Evolutionary conservation across 1,140 invertebrate genomes (phyloP).

Genomic region (Heliconius eleuchia): DNA sequence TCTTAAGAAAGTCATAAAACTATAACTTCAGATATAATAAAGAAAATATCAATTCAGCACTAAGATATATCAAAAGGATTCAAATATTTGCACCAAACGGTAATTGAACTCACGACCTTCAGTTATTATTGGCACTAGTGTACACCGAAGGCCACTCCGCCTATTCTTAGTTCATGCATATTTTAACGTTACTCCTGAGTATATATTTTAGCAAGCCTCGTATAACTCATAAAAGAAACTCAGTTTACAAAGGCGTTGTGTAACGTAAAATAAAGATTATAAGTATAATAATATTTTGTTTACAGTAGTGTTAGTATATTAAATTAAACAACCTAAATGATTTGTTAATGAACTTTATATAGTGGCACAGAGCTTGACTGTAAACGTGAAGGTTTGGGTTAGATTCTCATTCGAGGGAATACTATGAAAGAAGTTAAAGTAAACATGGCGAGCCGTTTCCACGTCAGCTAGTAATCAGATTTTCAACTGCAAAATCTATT

Average conservation of each 20-base stretch:
- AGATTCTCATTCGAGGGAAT: background rate
- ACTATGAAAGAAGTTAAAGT: too few species aligned
- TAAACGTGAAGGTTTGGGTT: background rate
- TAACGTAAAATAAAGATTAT: background rate
- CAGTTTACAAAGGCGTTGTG: background rate
- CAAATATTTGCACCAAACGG: background rate
- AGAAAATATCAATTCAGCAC: too few species aligned
- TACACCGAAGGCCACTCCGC: background rate
- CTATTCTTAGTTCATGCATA: constrained; percentile 9
- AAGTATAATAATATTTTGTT: background rate
- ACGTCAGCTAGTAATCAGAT: too few species aligned
- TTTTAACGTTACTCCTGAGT: constrained; percentile 6
- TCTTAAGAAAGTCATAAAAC: too few species aligned
- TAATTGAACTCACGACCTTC: background rate
- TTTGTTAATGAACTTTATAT: background rate
- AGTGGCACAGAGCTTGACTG: too few species aligned
- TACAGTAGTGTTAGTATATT: background rate
- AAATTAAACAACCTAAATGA: background rate
- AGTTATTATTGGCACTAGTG: background rate
- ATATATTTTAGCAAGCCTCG: background rate
- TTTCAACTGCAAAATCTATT: too few species aligned
- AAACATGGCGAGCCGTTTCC: too few species aligned
- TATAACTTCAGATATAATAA: too few species aligned
- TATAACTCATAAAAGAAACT: background rate
- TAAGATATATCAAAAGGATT: background rate